Conservation (phyloP, 2,797 vertebrate species). For the Ciconia nigra region DNA sequence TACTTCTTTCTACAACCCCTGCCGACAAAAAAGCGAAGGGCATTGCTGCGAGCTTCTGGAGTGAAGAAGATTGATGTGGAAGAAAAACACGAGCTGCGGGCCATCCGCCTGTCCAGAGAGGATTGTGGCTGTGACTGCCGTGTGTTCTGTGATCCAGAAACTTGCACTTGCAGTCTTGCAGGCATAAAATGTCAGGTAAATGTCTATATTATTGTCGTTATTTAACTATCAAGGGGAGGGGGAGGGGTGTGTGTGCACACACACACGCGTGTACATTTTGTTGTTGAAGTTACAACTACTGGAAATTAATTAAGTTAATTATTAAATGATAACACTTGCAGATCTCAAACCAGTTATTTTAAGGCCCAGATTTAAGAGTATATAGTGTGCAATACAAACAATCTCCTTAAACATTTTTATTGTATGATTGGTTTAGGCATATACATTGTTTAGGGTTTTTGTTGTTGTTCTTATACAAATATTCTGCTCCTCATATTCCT, state of each 20-base stretch:
- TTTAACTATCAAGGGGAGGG: not conserved
- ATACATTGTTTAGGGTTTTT: not conserved
- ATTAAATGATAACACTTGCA: not conserved
- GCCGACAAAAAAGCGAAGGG: slow-evolving; percentile 94
- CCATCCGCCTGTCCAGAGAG: slow-evolving; percentile 94
- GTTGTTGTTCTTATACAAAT: not conserved
- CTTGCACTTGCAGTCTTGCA: slow-evolving; percentile 95
- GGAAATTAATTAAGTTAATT: not conserved
- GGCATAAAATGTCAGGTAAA: slow-evolving; percentile 99
- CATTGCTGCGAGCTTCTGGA: slow-evolving; percentile 90
- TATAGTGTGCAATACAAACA: not conserved
- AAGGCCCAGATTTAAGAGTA: not conserved
- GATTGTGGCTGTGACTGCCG: slow-evolving; percentile 98
- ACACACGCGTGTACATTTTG: rapidly evolving
- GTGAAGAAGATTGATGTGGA: slow-evolving; percentile 98
- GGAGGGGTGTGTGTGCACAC: rapidly evolving
- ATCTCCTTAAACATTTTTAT: not conserved
- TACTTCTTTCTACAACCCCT: slow-evolving; percentile 98
- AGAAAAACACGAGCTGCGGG: slow-evolving; percentile 94
- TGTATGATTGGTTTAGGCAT: not conserved
- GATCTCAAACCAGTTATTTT: not conserved
- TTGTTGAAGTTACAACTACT: not conserved
- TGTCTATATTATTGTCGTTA: not conserved
- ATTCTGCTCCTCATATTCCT: not conserved
- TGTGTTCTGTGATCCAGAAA: slow-evolving; percentile 96